phyloP scores from a whole-genome alignment of 2,113 vertebrate species.

The Phainopepla nitens region DNA sequence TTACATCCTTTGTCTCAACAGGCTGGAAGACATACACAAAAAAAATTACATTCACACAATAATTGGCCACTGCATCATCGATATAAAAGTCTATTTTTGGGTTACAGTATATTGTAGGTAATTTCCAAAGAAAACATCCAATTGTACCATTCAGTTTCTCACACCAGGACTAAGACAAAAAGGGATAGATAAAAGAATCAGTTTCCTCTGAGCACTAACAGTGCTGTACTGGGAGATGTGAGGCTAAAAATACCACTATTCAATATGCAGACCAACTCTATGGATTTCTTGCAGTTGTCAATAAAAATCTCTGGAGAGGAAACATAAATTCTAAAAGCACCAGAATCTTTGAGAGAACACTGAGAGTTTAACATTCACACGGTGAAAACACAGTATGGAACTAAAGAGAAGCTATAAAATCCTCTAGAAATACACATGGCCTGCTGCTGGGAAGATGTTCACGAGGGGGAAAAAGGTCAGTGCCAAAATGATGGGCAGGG shows the following conservation, averaged over 20 bases:
- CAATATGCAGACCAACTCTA: not conserved
- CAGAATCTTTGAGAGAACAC: not conserved
- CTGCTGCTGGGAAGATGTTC: not conserved
- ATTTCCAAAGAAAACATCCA: not conserved
- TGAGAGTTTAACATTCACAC: not conserved
- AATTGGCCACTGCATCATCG: not conserved
- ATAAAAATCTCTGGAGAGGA: not conserved
- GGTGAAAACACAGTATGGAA: not conserved
- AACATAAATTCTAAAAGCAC: not conserved
- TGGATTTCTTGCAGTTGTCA: not conserved
- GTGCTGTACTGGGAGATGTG: not conserved
- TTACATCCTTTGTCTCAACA: not conserved
- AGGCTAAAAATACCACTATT: not conserved
- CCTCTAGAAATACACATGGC: not conserved
- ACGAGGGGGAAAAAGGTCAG: not conserved
- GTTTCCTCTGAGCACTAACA: not conserved
- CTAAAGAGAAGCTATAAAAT: not conserved
- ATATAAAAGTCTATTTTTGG: not conserved
- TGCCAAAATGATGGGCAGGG: not conserved
- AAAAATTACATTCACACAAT: not conserved
- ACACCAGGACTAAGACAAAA: not conserved
- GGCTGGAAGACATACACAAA: not conserved
- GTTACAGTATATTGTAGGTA: not conserved
- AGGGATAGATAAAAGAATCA: not conserved
- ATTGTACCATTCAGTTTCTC: not conserved